Evolutionary conservation across 2,113 vertebrate genomes (phyloP), one percentile per base, ranked within the genome.

Genomic region (Sphaerodactylus townsendi): DNA sequence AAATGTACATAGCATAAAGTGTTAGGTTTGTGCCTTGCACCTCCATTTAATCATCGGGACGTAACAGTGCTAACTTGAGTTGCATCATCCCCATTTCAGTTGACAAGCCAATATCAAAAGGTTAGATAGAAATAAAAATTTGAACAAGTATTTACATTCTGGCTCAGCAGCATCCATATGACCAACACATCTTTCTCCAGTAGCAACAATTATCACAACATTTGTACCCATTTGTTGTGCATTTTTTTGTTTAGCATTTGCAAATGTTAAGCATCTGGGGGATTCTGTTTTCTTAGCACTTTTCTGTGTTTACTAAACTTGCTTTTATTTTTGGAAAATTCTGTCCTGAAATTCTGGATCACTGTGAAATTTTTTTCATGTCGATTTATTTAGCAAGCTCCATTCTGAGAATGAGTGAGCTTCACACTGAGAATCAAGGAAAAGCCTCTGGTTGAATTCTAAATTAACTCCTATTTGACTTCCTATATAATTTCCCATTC

Each of bases 211-310:
- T 25, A 77, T 15, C 74, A 78, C 15, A 85, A 4, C 81, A 1
- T 13, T 81, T 0, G 0, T 82, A 25, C 3, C 9, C 1, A 79
- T 1, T 1, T n/a, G 9, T 65, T 64, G n/a, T 37, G 33, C 21
- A 89, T 9, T 23, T 77, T 83, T 10, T 87, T 79, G 5, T 82
- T 80, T 37, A 79, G 68, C 73, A 88, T 86, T 79, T 91, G 6
- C 4, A 90, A 88, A 5, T 62, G 35, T 87, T 86, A 14, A 76
- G 48, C 82, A 72, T 89, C 86, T 85, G 28, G 59, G n/a, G 59
- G 72, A 35, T 48, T 72, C 5, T 46, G 53, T 85, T 90, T 83
- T 41, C 64, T 79, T 72, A 84, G 59, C 5, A 33, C 2, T 85
- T 87, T 78, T 30, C 15, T 48, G 28, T 74, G 19, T 81, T 91